Evolutionary conservation across 2,797 vertebrate genomes (phyloP).

Genomic region (Tinamus major): DNA sequence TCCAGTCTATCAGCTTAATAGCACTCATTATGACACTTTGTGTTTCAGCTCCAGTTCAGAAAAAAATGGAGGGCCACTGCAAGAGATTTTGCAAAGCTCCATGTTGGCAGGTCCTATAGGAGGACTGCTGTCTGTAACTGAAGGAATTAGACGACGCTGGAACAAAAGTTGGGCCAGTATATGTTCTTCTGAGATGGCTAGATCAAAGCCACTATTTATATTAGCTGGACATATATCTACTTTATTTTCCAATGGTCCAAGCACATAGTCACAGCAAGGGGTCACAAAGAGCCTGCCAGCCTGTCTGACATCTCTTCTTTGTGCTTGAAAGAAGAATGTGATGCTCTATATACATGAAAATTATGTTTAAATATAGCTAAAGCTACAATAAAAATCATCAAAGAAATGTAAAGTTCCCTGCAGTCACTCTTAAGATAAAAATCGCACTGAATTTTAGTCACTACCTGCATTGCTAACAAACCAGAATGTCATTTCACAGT

Average conservation of each 20-base stretch:
- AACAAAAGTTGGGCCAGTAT: background rate
- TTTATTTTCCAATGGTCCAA: background rate
- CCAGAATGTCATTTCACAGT: slow-evolving; percentile 53
- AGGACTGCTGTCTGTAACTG: background rate
- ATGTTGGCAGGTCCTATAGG: background rate
- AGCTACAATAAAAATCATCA: slow-evolving; percentile 32
- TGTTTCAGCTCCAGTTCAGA: slow-evolving; percentile 1
- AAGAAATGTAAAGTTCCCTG: slow-evolving; percentile 35
- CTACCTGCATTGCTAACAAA: slow-evolving; percentile 62
- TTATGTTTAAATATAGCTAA: slow-evolving; percentile 58
- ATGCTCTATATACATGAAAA: slow-evolving; percentile 33
- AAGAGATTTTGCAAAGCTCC: background rate
- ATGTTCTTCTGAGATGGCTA: background rate
- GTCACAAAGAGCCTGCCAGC: background rate
- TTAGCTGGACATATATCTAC: background rate
- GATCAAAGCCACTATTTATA: background rate
- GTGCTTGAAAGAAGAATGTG: slow-evolving; percentile 8
- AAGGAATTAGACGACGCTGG: background rate
- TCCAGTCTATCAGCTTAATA: slow-evolving; percentile 25
- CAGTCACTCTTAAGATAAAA: slow-evolving; percentile 44
- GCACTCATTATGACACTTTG: slow-evolving; percentile 27
- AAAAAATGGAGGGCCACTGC: background rate
- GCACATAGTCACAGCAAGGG: background rate
- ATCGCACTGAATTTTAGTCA: slow-evolving; percentile 46
- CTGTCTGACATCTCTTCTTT: slow-evolving; percentile 13